These are phyloP conservation scores for Dugesia japonica DNA, from an alignment of 2,888 invertebrate genomes.

Conservation along the genomic window DNA sequence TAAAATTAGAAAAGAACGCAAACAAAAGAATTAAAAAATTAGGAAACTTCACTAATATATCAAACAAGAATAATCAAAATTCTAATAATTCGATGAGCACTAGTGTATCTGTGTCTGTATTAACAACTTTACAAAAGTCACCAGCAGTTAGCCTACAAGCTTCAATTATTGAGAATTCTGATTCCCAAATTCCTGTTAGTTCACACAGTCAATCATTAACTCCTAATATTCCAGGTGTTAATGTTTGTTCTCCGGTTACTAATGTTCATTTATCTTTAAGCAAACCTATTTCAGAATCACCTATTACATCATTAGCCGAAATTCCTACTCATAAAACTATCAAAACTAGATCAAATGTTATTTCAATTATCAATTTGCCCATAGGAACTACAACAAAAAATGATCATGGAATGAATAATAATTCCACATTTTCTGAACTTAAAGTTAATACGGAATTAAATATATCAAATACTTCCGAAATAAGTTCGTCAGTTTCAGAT, in stretches of 20 bases:
- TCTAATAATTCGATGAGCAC: background rate
- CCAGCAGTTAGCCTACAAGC: background rate
- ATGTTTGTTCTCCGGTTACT: background rate
- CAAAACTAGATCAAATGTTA: background rate
- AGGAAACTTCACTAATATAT: background rate
- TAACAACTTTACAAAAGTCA: background rate
- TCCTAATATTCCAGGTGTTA: background rate
- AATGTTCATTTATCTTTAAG: background rate
- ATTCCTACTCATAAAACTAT: background rate
- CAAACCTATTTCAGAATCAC: background rate
- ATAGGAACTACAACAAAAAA: background rate
- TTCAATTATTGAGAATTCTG: conserved; percentile 1
- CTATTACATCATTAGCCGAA: background rate
- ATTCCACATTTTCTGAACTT: background rate
- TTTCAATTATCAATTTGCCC: background rate
- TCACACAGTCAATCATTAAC: background rate
- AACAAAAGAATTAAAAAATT: conserved; percentile 22
- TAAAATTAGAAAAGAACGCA: conserved; percentile 3
- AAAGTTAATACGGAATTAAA: conserved; percentile 15
- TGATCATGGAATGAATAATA: background rate
- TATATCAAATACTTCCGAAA: background rate
- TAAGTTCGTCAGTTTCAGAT: background rate
- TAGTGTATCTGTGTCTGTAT: background rate
- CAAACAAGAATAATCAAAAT: background rate
- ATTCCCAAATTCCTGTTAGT: background rate